Base-by-base conservation (phyloP, 2,888 invertebrate genomes). In the Dynastes grantii region DNA sequence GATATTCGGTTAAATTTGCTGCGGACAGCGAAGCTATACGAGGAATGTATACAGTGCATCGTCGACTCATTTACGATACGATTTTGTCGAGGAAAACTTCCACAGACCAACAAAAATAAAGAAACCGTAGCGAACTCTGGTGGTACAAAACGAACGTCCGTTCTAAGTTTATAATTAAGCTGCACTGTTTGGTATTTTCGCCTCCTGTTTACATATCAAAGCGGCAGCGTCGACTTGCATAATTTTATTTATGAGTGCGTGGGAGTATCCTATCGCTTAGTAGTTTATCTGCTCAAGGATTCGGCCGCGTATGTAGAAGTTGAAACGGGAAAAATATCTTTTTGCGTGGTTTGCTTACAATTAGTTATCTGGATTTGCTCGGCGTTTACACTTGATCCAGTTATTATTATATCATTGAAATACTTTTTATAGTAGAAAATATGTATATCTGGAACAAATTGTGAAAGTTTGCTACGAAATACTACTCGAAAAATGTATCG, bases 141-240 rank as follows among this genome's bases (percentile, higher is more conserved):
- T 16, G 16, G 55, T 55, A 16, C 4, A 55, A 55, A 22, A n/a
- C 8, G 55, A 45, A 45, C 55, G 55, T 55, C 22, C 55, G 55
- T 8, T 55, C 22, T 22, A 16, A 55, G 55, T 55, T 55, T 55
- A 55, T 55, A 55, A 55, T 55, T 22, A 55, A 55, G 55, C 55
- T 8, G 13, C 16, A 55, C 16, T 55, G 55, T 55, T 55, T 55
- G 55, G 55, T 63, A 64, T 64, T 64, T 37, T 32, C 37, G 37
- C 64, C 64, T 64, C 45, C 45, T 29, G 37, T 64, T 64, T 64
- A 29, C 64, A 37, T 64, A 64, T 64, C 64, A 64, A 64, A 64
- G 37, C 64, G 64, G 32, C 64, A 37, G 37, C 32, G 37, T 64
- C 32, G 64, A 64, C 32, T 64, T 64, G 64, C 64, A 64, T 64